Evolutionary conservation across 2,113 vertebrate genomes (phyloP).

Genomic region (Ranitomeya variabilis): DNA sequence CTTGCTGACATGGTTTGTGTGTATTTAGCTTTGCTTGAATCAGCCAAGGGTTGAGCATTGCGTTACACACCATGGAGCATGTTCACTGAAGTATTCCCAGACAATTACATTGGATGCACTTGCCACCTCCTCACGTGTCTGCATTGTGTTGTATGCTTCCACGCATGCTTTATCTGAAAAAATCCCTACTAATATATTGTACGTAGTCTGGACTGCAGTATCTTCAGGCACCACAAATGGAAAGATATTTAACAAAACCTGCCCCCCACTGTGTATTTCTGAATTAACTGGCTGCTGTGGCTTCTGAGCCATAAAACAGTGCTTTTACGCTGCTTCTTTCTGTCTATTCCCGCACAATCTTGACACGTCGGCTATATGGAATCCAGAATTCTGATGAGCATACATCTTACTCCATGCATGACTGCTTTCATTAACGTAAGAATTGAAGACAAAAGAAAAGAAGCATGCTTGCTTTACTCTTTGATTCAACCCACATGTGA

Average conservation of each 20-base stretch:
- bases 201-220: neutral
- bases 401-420: neutral
- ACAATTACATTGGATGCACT: conserved; percentile 2
- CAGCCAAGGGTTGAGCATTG: conserved; percentile 15
- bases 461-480: neutral
- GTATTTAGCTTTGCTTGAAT: conserved; percentile 18
- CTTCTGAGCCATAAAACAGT: neutral
- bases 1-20: neutral
- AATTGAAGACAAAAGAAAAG: neutral
- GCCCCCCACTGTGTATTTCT: neutral
- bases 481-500: conserved; percentile 12
- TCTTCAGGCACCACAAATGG: neutral
- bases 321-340: neutral
- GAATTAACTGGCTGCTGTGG: neutral
- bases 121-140: neutral
- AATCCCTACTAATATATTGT: neutral
- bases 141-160: no score
- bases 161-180: neutral
- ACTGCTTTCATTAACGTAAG: neutral
- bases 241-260: neutral
- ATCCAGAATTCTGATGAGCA: neutral
- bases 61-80: conserved; percentile 13
- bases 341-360: neutral
- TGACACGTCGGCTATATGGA: conserved; percentile 2
- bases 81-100: conserved; percentile 12